Conservation (phyloP, 35 echinoderm and acorn worm species). For the Ophiothrix spiculata region DNA sequence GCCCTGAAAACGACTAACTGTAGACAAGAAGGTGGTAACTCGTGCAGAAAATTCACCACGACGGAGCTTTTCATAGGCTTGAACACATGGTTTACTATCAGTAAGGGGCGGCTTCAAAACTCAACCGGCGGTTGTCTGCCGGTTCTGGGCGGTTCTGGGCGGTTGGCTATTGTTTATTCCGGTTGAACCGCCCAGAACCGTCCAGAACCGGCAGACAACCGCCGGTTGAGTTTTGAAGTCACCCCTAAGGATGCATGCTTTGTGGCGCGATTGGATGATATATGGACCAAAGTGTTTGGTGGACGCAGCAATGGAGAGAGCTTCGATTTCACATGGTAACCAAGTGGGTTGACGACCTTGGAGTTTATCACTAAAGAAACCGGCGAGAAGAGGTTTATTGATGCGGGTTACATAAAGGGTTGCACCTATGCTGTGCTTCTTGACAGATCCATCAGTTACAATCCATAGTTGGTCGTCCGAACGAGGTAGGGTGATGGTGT, state of each 20-base stretch:
- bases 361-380: neutral
- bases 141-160: too few relatives aligned
- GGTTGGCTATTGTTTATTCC: too few relatives aligned
- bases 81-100: conserved; percentile 65
- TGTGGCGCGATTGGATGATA: conserved; percentile 30
- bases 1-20: conserved; percentile 14
- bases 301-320: too few relatives aligned
- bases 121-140: too few relatives aligned
- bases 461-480: conserved; percentile 47
- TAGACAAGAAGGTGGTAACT: conserved; percentile 10
- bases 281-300: conserved; percentile 41
- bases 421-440: conserved; percentile 31
- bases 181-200: too few relatives aligned
- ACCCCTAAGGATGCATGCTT: neutral
- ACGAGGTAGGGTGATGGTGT: conserved; percentile 27
- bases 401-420: conserved; percentile 38
- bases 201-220: too few relatives aligned
- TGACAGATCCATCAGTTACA: conserved; percentile 50
- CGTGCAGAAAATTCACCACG: conserved; percentile 53
- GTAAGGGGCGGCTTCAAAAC: too few relatives aligned
- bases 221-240: too few relatives aligned
- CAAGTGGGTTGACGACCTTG: too few relatives aligned
- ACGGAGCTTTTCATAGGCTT: conserved; percentile 54
- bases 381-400: neutral
- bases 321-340: too few relatives aligned